Evolutionary conservation across 2,113 vertebrate genomes (phyloP), one percentile per base, ranked within the genome.

Genomic region (Myotis brandtii): DNA sequence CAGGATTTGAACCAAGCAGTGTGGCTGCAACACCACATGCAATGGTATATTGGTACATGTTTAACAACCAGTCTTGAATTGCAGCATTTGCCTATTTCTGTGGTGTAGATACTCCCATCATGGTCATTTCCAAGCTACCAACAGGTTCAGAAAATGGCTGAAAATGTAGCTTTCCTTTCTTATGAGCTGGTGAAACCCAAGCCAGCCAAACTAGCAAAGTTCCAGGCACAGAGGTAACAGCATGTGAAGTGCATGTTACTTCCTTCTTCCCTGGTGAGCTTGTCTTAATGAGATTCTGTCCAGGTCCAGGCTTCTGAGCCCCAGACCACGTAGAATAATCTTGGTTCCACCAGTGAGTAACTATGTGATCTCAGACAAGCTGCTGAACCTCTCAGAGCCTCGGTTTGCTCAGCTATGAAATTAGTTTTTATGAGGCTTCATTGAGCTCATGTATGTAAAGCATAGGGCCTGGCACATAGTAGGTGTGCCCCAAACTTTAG

Each of bases 301-400:
- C 12, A 93, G 80, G 8, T 7, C 4, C 12, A 93, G 80, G 25
- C 37, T 40, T 3, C 12, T 54, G 46, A 56, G 25, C 46, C 43
- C 34, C 62, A 69, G 89, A 66, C 69, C 18, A 3, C 40, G 48
- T 30, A 73, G 37, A 77, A 81, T 48, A 54, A 82, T 83, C 72
- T 79, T 40, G 48, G 23, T 48, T 90, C 48, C 43, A 25, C 48
- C 30, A 25, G 34, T 43, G 25, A 76, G 43, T 37, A 64, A 59
- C 52, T 87, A 16, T 30, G 66, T 82, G 50, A 40, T 85, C 62
- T 82, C 62, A 79, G 12, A 73, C 4, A 48, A 88, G 27, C 73
- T 86, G 73, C 67, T 90, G 56, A 79, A 62, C 40, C 6, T 96
- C 92, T 93, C 86, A 92, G 86, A 92, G 52, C 34, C 56, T 79